Evolutionary conservation across 2,113 vertebrate genomes (phyloP).

Genomic region (Anguilla rostrata): DNA sequence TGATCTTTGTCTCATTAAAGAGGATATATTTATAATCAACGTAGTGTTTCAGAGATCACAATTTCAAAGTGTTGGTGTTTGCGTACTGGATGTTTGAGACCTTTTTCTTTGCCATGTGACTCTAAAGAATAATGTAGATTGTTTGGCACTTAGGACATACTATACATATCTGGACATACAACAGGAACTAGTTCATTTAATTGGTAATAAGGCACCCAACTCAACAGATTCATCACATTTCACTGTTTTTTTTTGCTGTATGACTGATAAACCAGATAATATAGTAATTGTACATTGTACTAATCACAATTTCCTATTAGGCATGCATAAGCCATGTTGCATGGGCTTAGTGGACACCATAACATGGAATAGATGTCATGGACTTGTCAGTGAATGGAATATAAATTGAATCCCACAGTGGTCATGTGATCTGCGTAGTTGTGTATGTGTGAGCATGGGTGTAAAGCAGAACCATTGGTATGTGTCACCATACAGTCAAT

Average conservation of each 20-base stretch:
- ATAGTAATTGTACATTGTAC: too few relatives aligned
- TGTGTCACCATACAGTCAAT: neutral
- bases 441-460: neutral
- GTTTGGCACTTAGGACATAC: too few relatives aligned
- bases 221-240: too few relatives aligned
- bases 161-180: too few relatives aligned
- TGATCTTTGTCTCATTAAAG: slow-evolving; percentile 46
- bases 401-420: slow-evolving; percentile 22
- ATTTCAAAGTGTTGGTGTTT: slow-evolving; percentile 27
- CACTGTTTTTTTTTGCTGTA: too few relatives aligned
- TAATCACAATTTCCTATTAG: slow-evolving; percentile 34
- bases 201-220: too few relatives aligned
- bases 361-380: slow-evolving; percentile 34
- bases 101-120: neutral
- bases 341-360: slow-evolving; percentile 26
- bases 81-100: neutral
- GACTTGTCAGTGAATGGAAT: slow-evolving; percentile 33
- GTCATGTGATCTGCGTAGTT: slow-evolving; percentile 21
- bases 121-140: neutral
- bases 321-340: slow-evolving; percentile 15
- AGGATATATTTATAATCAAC: slow-evolving; percentile 52
- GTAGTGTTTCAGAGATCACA: slow-evolving; percentile 49
- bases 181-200: too few relatives aligned
- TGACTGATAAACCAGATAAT: too few relatives aligned
- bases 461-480: neutral